Conservation (phyloP, 2,888 invertebrate species). For the Malthinus seriepunctatus region DNA sequence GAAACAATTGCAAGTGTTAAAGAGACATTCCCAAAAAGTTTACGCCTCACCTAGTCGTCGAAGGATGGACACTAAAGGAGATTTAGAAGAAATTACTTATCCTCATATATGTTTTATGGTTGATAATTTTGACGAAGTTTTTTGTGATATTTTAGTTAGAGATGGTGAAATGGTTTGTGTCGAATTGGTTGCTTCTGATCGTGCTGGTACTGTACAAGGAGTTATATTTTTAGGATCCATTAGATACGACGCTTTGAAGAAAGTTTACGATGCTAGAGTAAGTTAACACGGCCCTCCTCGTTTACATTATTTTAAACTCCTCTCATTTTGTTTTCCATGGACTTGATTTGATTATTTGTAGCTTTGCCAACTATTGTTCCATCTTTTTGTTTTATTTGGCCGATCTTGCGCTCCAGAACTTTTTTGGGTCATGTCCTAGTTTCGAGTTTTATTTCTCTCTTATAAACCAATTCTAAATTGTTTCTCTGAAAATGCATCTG, state of each 20-base stretch:
- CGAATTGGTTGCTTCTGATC: slow-evolving; percentile 92
- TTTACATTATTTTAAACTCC: too few species aligned
- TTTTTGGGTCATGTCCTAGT: too few species aligned
- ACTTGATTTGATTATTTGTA: too few species aligned
- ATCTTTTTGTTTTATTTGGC: too few species aligned
- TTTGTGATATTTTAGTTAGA: slow-evolving; percentile 94
- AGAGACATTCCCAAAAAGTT: slow-evolving; percentile 88
- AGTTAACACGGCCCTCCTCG: slow-evolving; percentile 48
- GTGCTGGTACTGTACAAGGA: slow-evolving; percentile 82
- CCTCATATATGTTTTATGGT: slow-evolving; percentile 99
- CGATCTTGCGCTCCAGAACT: too few species aligned
- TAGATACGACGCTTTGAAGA: slow-evolving; percentile 94
- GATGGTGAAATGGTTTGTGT: slow-evolving; percentile 99
- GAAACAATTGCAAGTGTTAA: slow-evolving; percentile 94
- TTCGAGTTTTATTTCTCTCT: too few species aligned
- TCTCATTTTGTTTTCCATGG: too few species aligned
- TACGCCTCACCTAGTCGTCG: slow-evolving; percentile 97
- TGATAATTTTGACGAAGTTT: slow-evolving; percentile 98
- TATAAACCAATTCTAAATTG: too few species aligned
- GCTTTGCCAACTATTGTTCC: too few species aligned
- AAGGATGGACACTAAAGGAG: slow-evolving; percentile 98
- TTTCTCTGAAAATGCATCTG: too few species aligned
- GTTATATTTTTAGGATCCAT: slow-evolving; percentile 98
- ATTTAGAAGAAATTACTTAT: slow-evolving; percentile 97
- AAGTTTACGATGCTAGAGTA: slow-evolving; percentile 95